These are phyloP conservation scores for Eurosta solidaginis DNA, from an alignment of 1,140 invertebrate species.

Conservation along the genomic window DNA sequence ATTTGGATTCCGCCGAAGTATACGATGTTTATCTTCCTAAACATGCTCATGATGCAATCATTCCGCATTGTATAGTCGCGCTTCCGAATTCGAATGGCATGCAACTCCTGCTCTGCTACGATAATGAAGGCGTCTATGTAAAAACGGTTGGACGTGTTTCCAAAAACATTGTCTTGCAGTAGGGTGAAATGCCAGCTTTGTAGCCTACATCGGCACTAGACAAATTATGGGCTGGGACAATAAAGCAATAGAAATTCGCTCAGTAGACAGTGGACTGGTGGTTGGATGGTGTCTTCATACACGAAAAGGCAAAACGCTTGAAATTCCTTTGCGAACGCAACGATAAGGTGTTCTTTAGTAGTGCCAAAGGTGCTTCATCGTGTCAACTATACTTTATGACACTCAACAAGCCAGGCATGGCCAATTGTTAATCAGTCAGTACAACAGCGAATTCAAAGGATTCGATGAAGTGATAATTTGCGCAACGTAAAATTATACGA, in stretches of 20 bases:
- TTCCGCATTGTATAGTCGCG: no score
- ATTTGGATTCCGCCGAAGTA: conserved; percentile 94
- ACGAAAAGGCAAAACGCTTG: conserved; percentile 99
- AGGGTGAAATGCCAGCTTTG: conserved; percentile 99
- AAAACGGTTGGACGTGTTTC: no score
- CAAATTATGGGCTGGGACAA: conserved; percentile 99
- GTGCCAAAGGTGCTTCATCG: conserved; percentile 96
- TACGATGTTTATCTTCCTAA: no score
- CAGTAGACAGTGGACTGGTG: conserved; percentile 97
- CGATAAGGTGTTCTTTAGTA: conserved; percentile 99
- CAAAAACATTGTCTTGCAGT: no score
- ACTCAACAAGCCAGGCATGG: conserved; percentile 97
- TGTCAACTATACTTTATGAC: conserved; percentile 99
- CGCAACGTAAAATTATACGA: neutral
- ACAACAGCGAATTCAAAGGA: neutral
- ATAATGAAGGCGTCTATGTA: no score
- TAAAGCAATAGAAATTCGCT: conserved; percentile 87
- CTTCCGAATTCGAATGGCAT: no score
- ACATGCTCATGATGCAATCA: no score
- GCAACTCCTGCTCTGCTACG: no score
- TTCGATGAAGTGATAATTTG: neutral
- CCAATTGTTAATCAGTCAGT: conserved; percentile 83
- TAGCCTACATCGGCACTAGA: conserved; percentile 96
- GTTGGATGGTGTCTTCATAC: conserved; percentile 99
- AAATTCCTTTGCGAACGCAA: conserved; percentile 99